Base-by-base conservation (phyloP, 2,113 vertebrate genomes). In the Vulpes lagopus region DNA sequence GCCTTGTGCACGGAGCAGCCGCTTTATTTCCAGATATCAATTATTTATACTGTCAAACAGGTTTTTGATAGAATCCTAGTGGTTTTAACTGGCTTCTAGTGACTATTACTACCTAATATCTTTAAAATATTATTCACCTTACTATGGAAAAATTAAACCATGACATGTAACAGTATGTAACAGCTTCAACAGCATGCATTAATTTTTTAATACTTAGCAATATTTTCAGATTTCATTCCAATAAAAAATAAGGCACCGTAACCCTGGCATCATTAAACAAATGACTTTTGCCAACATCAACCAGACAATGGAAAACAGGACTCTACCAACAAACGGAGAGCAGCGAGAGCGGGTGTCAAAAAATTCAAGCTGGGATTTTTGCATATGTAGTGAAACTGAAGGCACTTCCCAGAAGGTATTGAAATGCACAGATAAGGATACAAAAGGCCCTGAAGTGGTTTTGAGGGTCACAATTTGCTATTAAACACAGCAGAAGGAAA, bases 281-380 rank as follows among this genome's bases (percentile, higher is more conserved):
- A 98, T 94, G 85, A 96, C 96, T 98, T 99, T 98, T 96, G 78
- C 97, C 95, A 95, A 90, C 95, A 97, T 88, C 98, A 96, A 98
- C 97, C 91, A 97, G 98, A 99, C 98, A 99, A 98, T 98, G 96
- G 97, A 94, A 96, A 97, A 98, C 97, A 98, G 98, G 97, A 98
- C 94, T 96, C 97, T 97, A 98, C 94, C 98, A 98, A 98, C 98
- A 98, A 98, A 98, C 3, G 65, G 96, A 11, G 22, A 86, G 92
- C 86, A 98, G 87, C 62, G 96, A 11, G 22, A 86, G 92, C 86
- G 98, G 87, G 92, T 65, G 80, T 94, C 59, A 96, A 93, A 90
- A 95, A 97, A 98, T 97, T 98, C 98, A 97, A 98, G 97, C 97
- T 92, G 49, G 91, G 97, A 51, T 98, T 98, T 98, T 98, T 98